Evolutionary conservation across 2,797 vertebrate genomes (phyloP), one percentile per base, ranked within the genome.

Genomic region (Gymnoscopelus braueri): DNA sequence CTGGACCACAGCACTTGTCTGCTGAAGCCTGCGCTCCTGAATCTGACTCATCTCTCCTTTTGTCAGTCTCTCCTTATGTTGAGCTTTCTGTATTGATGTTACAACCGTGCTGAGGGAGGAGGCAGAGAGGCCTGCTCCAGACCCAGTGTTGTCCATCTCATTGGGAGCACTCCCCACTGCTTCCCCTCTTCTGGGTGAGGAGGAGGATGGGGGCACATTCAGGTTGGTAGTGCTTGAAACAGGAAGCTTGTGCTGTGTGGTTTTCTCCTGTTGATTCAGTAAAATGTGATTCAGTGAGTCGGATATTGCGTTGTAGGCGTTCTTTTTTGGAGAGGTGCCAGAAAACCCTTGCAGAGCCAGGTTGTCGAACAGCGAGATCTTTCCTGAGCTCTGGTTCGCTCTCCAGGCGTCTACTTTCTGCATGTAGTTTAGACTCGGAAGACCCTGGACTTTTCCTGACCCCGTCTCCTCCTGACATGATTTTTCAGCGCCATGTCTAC

Each of bases 371-470:
- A 90, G 53, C 1, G 93, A 83, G 0, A 55, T 67, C 48, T 72
- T 87, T 67, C 82, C 88, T 0, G 87, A 90, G 67, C 74, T 81
- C 60, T 93, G 94, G 80, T 89, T 94, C 26, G 85, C 12, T 2
- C 91, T 87, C 96, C 95, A 97, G 12, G 94, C 91, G 24, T 93
- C 95, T 11, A 96, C 94, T 85, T 97, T 97, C 81, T 96, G 92
- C 80, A 94, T 68, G 82, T 94, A 94, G 62, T 78, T 92, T 54
- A 96, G 90, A 4, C 81, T 92, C 15, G 96, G 94, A 8, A 95
- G 88, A 74, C 94, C 91, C 53, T 93, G 93, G 49, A 96, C 93
- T 80, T 90, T 90, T 67, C 88, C 85, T 67, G 83, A 65, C 0
- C 79, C 60, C 2, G 62, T 11, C 2, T 78, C 74, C 19, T 83